A percentile compares a stretch with the other conserved stretches of the same genome.
These are phyloP conservation scores for Lissocephala sabroskyi DNA, from an alignment of 2,888 invertebrate species.

Conservation along the genomic window DNA sequence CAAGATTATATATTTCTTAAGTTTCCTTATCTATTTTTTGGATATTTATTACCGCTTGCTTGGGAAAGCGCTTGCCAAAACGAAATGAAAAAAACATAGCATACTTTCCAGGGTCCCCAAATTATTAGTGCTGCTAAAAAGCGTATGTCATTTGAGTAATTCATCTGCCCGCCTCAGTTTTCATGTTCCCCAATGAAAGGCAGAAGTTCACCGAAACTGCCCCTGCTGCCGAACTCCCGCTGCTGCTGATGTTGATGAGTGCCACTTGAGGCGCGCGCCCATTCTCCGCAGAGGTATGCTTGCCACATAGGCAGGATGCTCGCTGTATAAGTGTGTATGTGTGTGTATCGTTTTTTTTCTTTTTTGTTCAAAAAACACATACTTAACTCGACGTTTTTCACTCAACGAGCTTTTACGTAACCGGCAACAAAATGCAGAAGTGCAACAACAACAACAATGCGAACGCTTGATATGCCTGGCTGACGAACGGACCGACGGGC, in stretches of 20 bases:
- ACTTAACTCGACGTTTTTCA: conserved; percentile 64
- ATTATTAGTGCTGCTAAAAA: too few species aligned
- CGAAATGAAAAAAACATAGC: too few species aligned
- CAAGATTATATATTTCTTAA: too few species aligned
- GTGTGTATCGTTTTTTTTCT: background rate
- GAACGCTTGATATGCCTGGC: conserved; percentile 23
- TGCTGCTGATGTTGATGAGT: conserved; percentile 36
- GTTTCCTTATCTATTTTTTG: too few species aligned
- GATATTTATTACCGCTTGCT: too few species aligned
- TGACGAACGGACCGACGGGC: too few species aligned
- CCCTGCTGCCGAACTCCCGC: conserved; percentile 10
- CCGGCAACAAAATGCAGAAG: conserved; percentile 52
- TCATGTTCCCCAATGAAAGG: conserved; percentile 21
- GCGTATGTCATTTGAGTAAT: too few species aligned
- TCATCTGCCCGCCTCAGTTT: too few species aligned
- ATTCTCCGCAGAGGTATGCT: background rate
- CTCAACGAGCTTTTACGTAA: conserved; percentile 58
- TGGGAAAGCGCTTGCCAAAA: too few species aligned
- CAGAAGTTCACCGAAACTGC: conserved; percentile 22
- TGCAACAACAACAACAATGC: conserved; percentile 45
- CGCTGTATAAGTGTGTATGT: conserved; percentile 8
- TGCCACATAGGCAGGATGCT: too few species aligned
- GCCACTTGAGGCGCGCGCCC: conserved; percentile 48
- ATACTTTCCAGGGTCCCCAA: too few species aligned
- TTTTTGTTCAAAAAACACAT: conserved; percentile 37